A percentile compares a stretch with the other conserved stretches of the same genome.
Evolutionary conservation across 2,888 invertebrate genomes (phyloP).

Genomic region (Salpingus planirostris): DNA sequence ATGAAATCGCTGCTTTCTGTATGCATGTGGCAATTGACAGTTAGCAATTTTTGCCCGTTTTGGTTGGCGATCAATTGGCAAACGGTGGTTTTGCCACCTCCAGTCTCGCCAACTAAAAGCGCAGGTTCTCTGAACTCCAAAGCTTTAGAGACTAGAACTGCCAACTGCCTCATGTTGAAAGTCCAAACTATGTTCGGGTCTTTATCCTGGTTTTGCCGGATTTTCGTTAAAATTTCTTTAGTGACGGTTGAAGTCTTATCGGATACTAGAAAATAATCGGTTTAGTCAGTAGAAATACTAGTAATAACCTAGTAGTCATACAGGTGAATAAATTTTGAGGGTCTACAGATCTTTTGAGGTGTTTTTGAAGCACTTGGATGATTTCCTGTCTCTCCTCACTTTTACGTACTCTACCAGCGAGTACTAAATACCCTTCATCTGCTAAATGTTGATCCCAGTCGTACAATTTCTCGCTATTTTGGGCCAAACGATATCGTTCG

Average conservation of each 20-base stretch:
- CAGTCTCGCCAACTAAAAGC: slow-evolving; percentile 93
- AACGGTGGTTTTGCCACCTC: slow-evolving; percentile 94
- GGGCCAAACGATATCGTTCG: slow-evolving; percentile 76
- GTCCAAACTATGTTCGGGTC: slow-evolving; percentile 92
- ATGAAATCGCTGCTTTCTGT: slow-evolving; percentile 97
- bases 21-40: slow-evolving; percentile 97
- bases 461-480: slow-evolving; percentile 57
- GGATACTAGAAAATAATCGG: slow-evolving; percentile 43
- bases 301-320: slow-evolving; percentile 25
- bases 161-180: slow-evolving; percentile 74
- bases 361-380: slow-evolving; percentile 64
- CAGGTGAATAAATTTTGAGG: slow-evolving; percentile 62
- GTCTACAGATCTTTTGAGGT: slow-evolving; percentile 68
- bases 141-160: slow-evolving; percentile 72
- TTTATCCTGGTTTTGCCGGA: slow-evolving; percentile 48
- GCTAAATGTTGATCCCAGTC: slow-evolving; percentile 97
- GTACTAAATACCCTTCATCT: slow-evolving; percentile 89
- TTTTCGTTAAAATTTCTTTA: slow-evolving; percentile 55
- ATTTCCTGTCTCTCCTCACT: slow-evolving; percentile 76
- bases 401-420: slow-evolving; percentile 87
- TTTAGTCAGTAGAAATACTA: too few species aligned
- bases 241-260: slow-evolving; percentile 69
- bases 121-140: slow-evolving; percentile 89
- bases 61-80: slow-evolving; percentile 79
- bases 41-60: slow-evolving; percentile 56